Percentiles rank a stretch among this genome's conserved stretches.
Evolutionary conservation across 2,888 invertebrate genomes (phyloP).

Genomic region (Dynastes maya): DNA sequence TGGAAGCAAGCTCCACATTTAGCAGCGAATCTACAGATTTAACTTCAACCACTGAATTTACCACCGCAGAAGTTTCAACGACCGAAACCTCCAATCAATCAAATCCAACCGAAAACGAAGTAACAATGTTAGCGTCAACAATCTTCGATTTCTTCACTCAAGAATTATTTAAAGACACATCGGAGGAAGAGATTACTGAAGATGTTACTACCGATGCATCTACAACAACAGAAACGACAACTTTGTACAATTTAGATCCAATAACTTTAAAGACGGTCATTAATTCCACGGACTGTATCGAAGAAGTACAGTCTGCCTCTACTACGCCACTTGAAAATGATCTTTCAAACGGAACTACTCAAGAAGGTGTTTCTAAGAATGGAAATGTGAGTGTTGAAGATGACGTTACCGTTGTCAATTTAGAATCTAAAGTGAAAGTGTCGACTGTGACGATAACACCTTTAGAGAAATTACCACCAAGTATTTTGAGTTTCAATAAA

Average conservation of each 20-base stretch:
- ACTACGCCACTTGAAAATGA: neutral
- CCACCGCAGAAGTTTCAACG: constrained; percentile 16
- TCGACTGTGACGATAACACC: constrained; percentile 68
- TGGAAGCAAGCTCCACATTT: constrained; percentile 52
- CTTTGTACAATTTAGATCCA: constrained; percentile 51
- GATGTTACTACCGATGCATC: constrained; percentile 14
- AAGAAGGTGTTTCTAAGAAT: neutral
- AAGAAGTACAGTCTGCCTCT: neutral
- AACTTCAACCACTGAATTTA: constrained; percentile 48
- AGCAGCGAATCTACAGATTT: constrained; percentile 42
- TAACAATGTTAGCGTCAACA: constrained; percentile 55
- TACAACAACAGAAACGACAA: constrained; percentile 51
- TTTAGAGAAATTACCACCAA: constrained; percentile 58
- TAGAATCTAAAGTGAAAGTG: constrained; percentile 67
- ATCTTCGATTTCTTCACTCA: constrained; percentile 49
- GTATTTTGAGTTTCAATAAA: constrained; percentile 56
- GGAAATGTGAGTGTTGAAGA: constrained; percentile 50
- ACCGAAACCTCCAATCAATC: constrained; percentile 44
- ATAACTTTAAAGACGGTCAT: constrained; percentile 63
- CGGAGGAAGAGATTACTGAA: constrained; percentile 13
- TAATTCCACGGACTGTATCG: constrained; percentile 65
- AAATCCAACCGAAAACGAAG: constrained; percentile 52
- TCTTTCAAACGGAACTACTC: constrained; percentile 17
- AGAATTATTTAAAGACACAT: constrained; percentile 41
- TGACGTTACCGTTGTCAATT: constrained; percentile 56